phyloP scores from a whole-genome alignment of 2,113 vertebrate species.

The Riparia riparia region DNA sequence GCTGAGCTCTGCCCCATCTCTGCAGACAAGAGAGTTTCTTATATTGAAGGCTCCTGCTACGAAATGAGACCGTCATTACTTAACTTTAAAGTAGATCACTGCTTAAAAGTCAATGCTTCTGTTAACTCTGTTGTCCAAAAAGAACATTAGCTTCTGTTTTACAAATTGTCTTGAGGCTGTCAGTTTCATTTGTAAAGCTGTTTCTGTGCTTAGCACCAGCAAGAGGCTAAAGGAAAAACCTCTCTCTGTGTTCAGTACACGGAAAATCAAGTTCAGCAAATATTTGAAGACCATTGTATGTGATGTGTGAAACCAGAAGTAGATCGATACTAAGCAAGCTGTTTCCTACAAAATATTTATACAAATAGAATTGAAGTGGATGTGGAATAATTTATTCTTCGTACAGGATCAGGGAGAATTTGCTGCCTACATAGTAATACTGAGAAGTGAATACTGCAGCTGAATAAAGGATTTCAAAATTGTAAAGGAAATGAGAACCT shows the following conservation, averaged over 20 bases:
- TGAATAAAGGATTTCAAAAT: neutral
- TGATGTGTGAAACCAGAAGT: neutral
- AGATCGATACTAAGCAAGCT: neutral
- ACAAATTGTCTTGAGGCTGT: neutral
- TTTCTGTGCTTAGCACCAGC: neutral
- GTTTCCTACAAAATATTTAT: neutral
- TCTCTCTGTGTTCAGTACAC: fast-evolving
- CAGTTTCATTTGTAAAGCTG: neutral
- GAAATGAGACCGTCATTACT: neutral
- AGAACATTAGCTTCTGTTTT: neutral
- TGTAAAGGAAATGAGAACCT: neutral
- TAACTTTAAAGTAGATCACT: neutral
- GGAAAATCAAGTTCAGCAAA: neutral
- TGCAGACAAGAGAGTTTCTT: neutral
- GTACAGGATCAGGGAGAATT: neutral
- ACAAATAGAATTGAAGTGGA: neutral
- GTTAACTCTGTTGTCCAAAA: neutral
- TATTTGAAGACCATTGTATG: neutral
- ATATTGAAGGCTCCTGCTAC: neutral
- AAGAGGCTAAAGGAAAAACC: neutral
- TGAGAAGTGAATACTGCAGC: neutral
- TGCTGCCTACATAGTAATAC: neutral
- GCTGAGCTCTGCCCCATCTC: neutral
- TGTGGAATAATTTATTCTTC: neutral
- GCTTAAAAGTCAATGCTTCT: neutral